These are phyloP conservation scores for Aegithalos caudatus DNA, from an alignment of 2,113 vertebrate genomes.

Conservation along the genomic window DNA sequence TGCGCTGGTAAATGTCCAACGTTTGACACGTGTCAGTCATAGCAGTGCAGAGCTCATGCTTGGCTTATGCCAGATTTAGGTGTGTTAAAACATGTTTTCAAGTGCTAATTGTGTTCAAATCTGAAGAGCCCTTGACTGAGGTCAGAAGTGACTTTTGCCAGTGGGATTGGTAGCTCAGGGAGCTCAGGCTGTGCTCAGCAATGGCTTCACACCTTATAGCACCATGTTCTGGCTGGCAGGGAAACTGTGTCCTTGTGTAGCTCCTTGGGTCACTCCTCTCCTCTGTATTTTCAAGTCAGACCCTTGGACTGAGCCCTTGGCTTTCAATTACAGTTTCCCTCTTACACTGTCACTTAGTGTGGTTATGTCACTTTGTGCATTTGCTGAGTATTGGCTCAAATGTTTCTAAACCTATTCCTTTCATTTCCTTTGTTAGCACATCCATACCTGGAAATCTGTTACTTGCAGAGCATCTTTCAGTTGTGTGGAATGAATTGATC, in stretches of 20 bases:
- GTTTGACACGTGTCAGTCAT: not conserved
- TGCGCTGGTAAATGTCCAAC: not conserved
- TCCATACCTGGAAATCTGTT: not conserved
- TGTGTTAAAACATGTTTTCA: not conserved
- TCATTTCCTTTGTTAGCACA: not conserved
- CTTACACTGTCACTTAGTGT: not conserved
- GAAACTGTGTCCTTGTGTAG: not conserved
- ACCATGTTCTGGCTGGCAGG: not conserved
- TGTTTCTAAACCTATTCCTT: not conserved
- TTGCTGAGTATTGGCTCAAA: not conserved
- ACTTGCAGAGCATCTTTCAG: not conserved
- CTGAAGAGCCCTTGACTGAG: not conserved
- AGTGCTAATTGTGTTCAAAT: not conserved
- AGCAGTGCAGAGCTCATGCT: not conserved
- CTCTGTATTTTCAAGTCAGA: not conserved
- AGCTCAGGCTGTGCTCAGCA: not conserved
- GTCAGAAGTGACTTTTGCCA: not conserved
- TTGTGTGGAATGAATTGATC: not conserved
- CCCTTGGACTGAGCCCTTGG: not conserved
- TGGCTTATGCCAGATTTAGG: not conserved
- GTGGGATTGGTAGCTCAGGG: not conserved
- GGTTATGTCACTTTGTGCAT: not conserved
- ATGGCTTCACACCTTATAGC: not conserved
- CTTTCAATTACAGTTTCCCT: not conserved
- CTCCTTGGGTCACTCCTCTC: not conserved